Base-by-base conservation (phyloP, 2,113 vertebrate genomes). In the Variabilichromis moorii region DNA sequence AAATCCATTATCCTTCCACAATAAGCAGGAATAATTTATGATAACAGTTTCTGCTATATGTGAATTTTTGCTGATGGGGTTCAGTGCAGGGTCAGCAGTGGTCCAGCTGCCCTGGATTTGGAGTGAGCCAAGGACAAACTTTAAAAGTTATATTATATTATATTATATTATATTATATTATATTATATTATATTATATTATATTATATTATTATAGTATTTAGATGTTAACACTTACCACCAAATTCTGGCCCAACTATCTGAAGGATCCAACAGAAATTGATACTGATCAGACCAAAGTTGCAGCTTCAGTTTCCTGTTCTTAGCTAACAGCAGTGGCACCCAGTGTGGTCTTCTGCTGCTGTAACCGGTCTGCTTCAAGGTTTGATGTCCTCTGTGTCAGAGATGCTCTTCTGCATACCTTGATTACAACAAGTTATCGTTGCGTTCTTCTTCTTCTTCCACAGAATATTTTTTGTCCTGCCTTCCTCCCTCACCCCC, bases 1-100 rank as follows among this genome's bases (percentile, higher is more conserved):
- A 92, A 90, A 76, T 61, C 91, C 90, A 94, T 92, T 90, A 94
- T 90, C 83, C 82, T 85, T 76, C 84, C 47, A 37, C 83, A 78
- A 57, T 73, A 83, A 83, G 57, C 4, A 86, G 88, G 71, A 88
- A 88, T 89, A 89, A 92, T 90, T 88, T 82, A 86, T 93, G 86
- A 81, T 63, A 81, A 83, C 63, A 53, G 79, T 88, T 87, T 83
- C 66, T 79, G 71, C 83, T 71, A 82, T 81, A 88, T 59, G 71
- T 31, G 68, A 82, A 31, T 45, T 76, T 84, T 86, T 83, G 19
- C 76, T 76, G 80, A 61, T 83, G 86, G 61, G 51, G 84, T 45
- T 87, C 61, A 84, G 54, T 76, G 84, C 66, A 81, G 83, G 40
- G 82, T 87, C 87, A 86, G 87, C 42, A 9, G 33, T 66, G 61